phyloP scores from a whole-genome alignment of 2,797 vertebrate genomes.

The Arctocebus calabarensis region DNA sequence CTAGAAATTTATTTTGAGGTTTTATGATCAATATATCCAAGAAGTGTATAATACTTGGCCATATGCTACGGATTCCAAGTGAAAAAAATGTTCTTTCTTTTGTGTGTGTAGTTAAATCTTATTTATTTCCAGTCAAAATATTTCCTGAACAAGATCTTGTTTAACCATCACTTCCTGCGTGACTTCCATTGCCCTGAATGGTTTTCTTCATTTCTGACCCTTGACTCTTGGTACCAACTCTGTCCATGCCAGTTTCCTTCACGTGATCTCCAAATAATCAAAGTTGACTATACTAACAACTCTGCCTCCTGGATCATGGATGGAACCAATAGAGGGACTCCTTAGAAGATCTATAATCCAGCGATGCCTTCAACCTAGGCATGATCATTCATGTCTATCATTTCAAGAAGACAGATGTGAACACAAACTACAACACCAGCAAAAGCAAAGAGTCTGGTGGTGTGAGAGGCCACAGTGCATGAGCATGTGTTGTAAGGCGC shows the following conservation, averaged over 20 bases:
- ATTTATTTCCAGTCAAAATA: not conserved
- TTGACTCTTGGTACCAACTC: not conserved
- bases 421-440: not conserved
- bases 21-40: not conserved
- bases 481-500: not conserved
- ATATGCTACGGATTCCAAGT: not conserved
- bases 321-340: not conserved
- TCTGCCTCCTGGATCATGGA: not conserved
- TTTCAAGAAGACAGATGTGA: not conserved
- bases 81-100: not conserved
- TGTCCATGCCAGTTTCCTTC: constrained; percentile 14
- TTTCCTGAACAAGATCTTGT: not conserved
- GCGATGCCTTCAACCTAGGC: not conserved
- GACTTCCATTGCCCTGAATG: not conserved
- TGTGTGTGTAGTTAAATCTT: not conserved
- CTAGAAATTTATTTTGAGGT: not conserved
- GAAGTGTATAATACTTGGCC: not conserved
- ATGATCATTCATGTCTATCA: not conserved
- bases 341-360: not conserved
- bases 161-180: not conserved
- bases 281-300: not conserved
- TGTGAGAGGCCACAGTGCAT: not conserved
- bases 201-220: not conserved
- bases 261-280: not conserved
- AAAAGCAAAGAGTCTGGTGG: not conserved